Evolutionary conservation across 2,888 invertebrate genomes (phyloP).

Genomic region (Holacanthella duospinosa): DNA sequence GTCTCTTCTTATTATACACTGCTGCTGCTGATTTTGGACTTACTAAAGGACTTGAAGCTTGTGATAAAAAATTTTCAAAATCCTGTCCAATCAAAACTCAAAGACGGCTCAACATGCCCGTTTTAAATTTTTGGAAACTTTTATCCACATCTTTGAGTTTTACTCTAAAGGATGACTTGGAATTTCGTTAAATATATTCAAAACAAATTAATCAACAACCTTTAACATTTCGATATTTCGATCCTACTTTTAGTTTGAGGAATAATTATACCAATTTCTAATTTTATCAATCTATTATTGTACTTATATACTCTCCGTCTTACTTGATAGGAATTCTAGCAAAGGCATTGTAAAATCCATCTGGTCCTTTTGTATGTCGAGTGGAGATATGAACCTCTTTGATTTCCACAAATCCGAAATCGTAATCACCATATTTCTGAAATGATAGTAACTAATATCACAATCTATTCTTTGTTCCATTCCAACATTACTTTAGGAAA

Average conservation of each 20-base stretch:
- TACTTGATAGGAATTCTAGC: no score
- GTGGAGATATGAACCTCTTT: conserved; percentile 62
- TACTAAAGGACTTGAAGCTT: conserved; percentile 20
- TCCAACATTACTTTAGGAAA: conserved; percentile 13
- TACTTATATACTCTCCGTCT: no score
- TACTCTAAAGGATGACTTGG: neutral
- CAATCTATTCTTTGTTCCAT: conserved; percentile 12
- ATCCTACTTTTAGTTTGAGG: no score
- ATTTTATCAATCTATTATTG: no score
- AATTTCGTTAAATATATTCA: neutral
- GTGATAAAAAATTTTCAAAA: conserved; percentile 21
- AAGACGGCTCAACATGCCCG: conserved; percentile 37
- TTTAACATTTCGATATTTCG: no score
- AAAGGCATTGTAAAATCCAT: conserved; percentile 48
- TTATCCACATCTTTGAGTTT: conserved; percentile 4
- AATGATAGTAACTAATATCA: neutral
- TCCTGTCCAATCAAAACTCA: conserved; percentile 32
- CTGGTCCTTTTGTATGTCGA: conserved; percentile 46
- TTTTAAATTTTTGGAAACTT: conserved; percentile 37
- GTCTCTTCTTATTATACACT: conserved; percentile 32
- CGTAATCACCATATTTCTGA: conserved; percentile 50
- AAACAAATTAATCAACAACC: neutral
- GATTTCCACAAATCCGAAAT: conserved; percentile 59
- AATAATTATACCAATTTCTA: no score
- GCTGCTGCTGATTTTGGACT: conserved; percentile 33